A percentile compares a stretch with the other conserved stretches of the same genome.
Conservation (phyloP, 2,888 invertebrate genomes). For the Orchesella flavescens region DNA sequence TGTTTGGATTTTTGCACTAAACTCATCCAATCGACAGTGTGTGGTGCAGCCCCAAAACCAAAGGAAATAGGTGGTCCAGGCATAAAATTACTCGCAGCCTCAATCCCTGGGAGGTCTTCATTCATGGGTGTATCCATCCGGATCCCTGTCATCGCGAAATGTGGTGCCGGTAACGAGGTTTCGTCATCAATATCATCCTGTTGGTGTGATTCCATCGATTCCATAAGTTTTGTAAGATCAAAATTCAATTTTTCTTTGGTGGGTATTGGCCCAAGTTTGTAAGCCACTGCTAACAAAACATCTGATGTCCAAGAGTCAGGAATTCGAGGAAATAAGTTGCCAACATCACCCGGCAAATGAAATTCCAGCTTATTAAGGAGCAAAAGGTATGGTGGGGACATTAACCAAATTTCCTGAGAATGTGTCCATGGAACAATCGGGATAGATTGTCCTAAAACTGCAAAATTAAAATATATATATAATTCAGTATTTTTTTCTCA, state of each 20-base stretch:
- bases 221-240: slow-evolving; percentile 46
- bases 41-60: slow-evolving; percentile 37
- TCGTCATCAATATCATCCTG: background rate
- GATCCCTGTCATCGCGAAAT: background rate
- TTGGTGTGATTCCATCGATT: slow-evolving; percentile 27
- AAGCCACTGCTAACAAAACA: slow-evolving; percentile 80
- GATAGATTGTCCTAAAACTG: slow-evolving; percentile 81
- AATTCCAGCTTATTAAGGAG: slow-evolving; percentile 84
- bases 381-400: slow-evolving; percentile 81
- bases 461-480: slow-evolving; percentile 73
- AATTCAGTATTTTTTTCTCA: slow-evolving; percentile 17
- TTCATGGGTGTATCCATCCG: background rate
- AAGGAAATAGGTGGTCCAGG: slow-evolving; percentile 36
- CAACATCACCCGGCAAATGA: slow-evolving; percentile 82
- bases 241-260: slow-evolving; percentile 58
- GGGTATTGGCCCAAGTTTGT: slow-evolving; percentile 79
- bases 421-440: slow-evolving; percentile 85
- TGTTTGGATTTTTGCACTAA: slow-evolving; percentile 63
- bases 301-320: slow-evolving; percentile 85
- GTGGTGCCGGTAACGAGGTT: background rate
- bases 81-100: slow-evolving; percentile 39
- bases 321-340: slow-evolving; percentile 84
- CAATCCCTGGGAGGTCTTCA: slow-evolving; percentile 43
- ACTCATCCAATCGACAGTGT: slow-evolving; percentile 62
- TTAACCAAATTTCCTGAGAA: slow-evolving; percentile 80